Evolutionary conservation across 2,113 vertebrate species (phyloP).

Genomic region (Parus major): DNA sequence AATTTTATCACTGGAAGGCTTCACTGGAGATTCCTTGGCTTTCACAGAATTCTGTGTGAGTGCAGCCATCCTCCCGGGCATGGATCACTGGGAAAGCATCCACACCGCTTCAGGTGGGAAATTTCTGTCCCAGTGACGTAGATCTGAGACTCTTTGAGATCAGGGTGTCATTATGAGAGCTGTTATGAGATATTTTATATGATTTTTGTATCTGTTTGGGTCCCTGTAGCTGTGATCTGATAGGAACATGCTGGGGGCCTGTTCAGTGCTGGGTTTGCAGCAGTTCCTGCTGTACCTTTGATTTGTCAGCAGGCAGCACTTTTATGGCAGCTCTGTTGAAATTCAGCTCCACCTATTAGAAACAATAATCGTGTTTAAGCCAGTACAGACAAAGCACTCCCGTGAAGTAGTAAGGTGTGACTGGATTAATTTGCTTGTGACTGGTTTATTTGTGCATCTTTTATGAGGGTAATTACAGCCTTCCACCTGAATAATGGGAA

Average conservation of each 20-base stretch:
- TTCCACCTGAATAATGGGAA: slow-evolving; percentile 76
- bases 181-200: accelerated
- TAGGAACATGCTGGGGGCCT: background rate
- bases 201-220: background rate
- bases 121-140: accelerated
- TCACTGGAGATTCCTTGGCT: background rate
- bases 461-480: slow-evolving; percentile 76
- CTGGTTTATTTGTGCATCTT: slow-evolving; percentile 16
- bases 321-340: background rate
- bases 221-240: background rate
- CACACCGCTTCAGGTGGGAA: background rate
- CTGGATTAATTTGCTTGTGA: background rate
- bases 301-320: background rate
- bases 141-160: background rate
- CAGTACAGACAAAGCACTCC: background rate
- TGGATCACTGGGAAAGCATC: background rate
- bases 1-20: background rate
- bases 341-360: background rate
- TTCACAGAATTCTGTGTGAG: background rate
- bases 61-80: background rate
- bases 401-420: background rate
- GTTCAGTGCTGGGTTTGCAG: background rate
- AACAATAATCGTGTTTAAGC: background rate
- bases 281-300: background rate
- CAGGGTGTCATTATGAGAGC: background rate